phyloP scores from a whole-genome alignment of 2,797 vertebrate species.

The Xiphorhynchus erythropygius region DNA sequence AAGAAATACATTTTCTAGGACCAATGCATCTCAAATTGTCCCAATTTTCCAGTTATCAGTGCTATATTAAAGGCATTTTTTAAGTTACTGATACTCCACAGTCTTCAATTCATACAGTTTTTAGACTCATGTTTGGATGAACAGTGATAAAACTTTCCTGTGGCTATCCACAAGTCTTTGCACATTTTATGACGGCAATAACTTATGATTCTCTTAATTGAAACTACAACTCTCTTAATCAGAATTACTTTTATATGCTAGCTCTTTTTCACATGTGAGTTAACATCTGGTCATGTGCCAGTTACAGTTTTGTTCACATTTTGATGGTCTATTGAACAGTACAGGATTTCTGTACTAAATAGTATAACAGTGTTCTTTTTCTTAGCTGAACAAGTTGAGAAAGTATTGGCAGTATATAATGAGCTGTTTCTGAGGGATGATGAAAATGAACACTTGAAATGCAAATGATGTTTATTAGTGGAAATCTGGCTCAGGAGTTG shows the following conservation, averaged over 20 bases:
- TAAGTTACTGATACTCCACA: not conserved
- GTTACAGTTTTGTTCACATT: not conserved
- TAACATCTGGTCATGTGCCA: not conserved
- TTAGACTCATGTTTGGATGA: not conserved
- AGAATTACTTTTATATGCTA: not conserved
- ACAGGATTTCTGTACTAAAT: not conserved
- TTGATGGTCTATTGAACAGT: not conserved
- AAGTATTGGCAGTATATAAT: not conserved
- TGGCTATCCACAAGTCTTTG: not conserved
- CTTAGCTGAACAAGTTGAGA: not conserved
- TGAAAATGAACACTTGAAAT: not conserved
- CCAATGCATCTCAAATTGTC: not conserved
- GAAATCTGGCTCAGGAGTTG: not conserved
- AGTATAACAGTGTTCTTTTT: not conserved
- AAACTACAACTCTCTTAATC: not conserved
- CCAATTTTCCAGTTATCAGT: not conserved
- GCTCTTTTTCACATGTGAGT: not conserved
- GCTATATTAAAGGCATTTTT: not conserved
- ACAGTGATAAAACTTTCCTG: not conserved
- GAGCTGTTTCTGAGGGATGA: accelerated
- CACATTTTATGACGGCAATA: not conserved
- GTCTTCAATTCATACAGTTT: not conserved
- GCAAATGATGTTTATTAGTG: not conserved
- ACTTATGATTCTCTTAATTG: not conserved
- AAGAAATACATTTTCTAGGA: not conserved